phyloP scores from a whole-genome alignment of 2,797 vertebrate genomes.

The Gymnoscopelus microlampas region DNA sequence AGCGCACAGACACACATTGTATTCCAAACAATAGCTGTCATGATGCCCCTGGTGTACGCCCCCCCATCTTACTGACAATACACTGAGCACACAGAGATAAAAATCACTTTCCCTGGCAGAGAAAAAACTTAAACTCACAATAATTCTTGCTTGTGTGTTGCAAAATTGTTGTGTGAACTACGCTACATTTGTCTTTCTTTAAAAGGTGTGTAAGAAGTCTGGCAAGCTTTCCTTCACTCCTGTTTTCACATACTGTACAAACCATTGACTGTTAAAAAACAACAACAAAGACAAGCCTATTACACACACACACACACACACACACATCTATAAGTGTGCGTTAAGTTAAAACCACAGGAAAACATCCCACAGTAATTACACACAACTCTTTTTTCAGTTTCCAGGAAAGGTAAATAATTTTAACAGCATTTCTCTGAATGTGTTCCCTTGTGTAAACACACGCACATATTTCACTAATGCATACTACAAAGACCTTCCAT shows the following conservation, averaged over 20 bases:
- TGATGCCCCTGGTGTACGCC: background rate
- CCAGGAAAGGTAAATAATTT: slow-evolving; percentile 75
- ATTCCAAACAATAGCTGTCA: slow-evolving; percentile 54
- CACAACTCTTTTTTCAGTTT: slow-evolving; percentile 59
- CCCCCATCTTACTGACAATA: slow-evolving; percentile 1
- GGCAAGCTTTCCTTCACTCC: background rate
- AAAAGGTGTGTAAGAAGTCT: too few species aligned
- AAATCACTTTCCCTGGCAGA: background rate
- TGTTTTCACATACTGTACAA: slow-evolving; percentile 11
- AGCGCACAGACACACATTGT: slow-evolving; percentile 54
- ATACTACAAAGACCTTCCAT: slow-evolving; percentile 70
- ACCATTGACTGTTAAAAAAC: background rate
- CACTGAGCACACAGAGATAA: slow-evolving; percentile 10
- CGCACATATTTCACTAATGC: slow-evolving; percentile 67
- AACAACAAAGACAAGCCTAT: slow-evolving; percentile 1
- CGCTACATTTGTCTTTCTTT: too few species aligned
- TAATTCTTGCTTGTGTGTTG: too few species aligned
- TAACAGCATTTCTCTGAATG: slow-evolving; percentile 56
- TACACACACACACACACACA: background rate
- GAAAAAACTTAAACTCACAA: too few species aligned
- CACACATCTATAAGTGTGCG: slow-evolving; percentile 19
- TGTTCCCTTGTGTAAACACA: slow-evolving; percentile 53
- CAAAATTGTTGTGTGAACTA: too few species aligned
- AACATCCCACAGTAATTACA: slow-evolving; percentile 51
- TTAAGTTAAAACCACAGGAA: slow-evolving; percentile 41